These are phyloP conservation scores for Apodemus sylvaticus DNA, from an alignment of 2,113 vertebrate species.

Conservation along the genomic window DNA sequence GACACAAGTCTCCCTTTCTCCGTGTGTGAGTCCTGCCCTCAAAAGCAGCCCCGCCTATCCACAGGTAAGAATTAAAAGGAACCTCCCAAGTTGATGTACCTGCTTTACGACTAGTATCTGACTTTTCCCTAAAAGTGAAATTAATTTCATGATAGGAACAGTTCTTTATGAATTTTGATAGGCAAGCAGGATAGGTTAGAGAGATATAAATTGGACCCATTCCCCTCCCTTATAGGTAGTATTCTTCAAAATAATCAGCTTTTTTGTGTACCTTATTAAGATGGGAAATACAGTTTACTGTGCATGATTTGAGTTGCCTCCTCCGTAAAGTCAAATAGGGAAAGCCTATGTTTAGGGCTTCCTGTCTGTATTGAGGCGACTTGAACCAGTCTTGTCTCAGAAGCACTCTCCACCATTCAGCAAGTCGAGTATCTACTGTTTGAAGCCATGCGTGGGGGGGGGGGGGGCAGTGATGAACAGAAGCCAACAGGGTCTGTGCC, in stretches of 20 bases:
- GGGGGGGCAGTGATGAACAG: neutral
- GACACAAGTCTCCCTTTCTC: constrained; percentile 87
- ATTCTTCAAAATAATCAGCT: neutral
- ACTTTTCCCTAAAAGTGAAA: neutral
- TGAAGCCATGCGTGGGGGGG: neutral
- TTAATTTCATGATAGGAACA: neutral
- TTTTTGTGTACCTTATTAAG: neutral
- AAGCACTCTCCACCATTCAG: neutral
- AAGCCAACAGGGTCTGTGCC: neutral
- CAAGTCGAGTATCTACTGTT: neutral
- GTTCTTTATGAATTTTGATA: neutral
- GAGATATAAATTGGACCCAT: neutral
- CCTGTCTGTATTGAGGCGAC: neutral
- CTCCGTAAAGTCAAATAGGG: neutral
- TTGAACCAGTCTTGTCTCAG: neutral
- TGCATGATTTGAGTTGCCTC: neutral
- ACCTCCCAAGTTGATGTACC: neutral
- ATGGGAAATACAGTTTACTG: neutral
- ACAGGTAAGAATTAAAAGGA: constrained; percentile 85
- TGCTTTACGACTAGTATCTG: neutral
- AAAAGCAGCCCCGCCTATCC: constrained; percentile 88
- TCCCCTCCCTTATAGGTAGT: neutral
- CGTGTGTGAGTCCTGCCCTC: constrained; percentile 88
- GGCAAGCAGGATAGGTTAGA: neutral
- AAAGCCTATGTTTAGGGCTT: neutral